phyloP scores from a whole-genome alignment of 2,888 invertebrate species.

The Odiellus spinosus region DNA sequence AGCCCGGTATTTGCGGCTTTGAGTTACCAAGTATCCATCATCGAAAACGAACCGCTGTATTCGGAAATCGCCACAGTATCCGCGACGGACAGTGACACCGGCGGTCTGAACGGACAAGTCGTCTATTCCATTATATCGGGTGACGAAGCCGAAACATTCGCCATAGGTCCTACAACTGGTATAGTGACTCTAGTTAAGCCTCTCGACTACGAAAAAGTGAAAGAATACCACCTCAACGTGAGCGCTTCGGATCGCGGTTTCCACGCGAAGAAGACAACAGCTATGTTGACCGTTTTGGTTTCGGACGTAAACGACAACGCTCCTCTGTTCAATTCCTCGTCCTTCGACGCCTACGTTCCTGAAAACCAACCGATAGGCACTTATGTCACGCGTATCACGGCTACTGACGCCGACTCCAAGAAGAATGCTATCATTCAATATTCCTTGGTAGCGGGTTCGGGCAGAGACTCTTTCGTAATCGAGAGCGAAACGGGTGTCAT shows the following conservation, averaged over 20 bases:
- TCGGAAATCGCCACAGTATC: slow-evolving; percentile 66
- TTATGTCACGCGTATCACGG: slow-evolving; percentile 54
- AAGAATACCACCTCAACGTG: slow-evolving; percentile 69
- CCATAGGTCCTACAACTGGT: slow-evolving; percentile 58
- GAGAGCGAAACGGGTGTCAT: slow-evolving; percentile 58
- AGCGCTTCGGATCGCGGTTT: slow-evolving; percentile 75
- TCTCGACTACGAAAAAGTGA: slow-evolving; percentile 70
- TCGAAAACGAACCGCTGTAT: slow-evolving; percentile 75
- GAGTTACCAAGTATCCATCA: slow-evolving; percentile 75
- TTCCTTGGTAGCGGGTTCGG: slow-evolving; percentile 56
- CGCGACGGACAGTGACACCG: slow-evolving; percentile 62
- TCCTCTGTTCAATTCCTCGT: slow-evolving; percentile 61
- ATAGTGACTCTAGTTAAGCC: slow-evolving; percentile 59
- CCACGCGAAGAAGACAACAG: slow-evolving; percentile 54
- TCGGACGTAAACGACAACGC: slow-evolving; percentile 89
- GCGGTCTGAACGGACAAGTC: slow-evolving; percentile 75
- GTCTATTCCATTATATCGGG: slow-evolving; percentile 68
- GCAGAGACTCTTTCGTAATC: slow-evolving; percentile 58
- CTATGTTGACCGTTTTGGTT: slow-evolving; percentile 64
- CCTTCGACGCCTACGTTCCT: slow-evolving; percentile 57
- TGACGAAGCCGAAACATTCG: slow-evolving; percentile 61
- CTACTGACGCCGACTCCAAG: slow-evolving; percentile 70
- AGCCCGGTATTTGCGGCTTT: slow-evolving; percentile 62
- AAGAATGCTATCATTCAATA: slow-evolving; percentile 74
- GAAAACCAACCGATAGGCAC: slow-evolving; percentile 66